Evolutionary conservation across 2,888 invertebrate genomes (phyloP).

Genomic region (Cylloceria caligata): DNA sequence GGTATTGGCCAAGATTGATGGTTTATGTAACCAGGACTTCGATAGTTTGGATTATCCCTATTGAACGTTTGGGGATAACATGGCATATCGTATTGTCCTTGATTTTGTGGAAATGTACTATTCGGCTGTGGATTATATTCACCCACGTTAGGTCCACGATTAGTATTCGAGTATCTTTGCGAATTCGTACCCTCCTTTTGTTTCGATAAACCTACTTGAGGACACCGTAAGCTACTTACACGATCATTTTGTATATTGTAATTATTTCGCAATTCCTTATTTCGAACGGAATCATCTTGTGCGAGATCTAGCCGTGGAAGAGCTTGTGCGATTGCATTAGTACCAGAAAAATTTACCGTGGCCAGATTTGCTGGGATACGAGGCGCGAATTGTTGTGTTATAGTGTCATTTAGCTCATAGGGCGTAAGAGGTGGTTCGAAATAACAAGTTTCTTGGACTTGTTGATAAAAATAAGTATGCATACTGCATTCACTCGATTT

Average conservation of each 20-base stretch:
- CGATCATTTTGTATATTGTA: constrained; percentile 1
- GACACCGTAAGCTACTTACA: not conserved
- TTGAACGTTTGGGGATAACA: too few relatives aligned
- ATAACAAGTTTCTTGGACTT: constrained; percentile 15
- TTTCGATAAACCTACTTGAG: not conserved
- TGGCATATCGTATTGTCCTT: too few relatives aligned
- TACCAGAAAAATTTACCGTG: constrained; percentile 27
- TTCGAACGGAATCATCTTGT: constrained; percentile 5
- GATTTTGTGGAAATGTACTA: too few relatives aligned
- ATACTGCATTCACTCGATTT: constrained; percentile 8
- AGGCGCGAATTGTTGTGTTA: constrained; percentile 34
- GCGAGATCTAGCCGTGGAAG: constrained; percentile 12
- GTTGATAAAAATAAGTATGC: constrained; percentile 26
- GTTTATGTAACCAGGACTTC: too few relatives aligned
- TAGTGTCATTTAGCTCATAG: constrained; percentile 36
- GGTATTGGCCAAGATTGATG: too few relatives aligned
- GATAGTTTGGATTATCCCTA: too few relatives aligned
- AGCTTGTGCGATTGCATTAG: constrained; percentile 8
- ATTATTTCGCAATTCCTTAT: not conserved
- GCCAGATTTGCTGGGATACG: not conserved
- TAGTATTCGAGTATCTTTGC: not conserved
- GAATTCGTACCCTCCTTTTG: not conserved
- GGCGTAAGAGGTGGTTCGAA: constrained; percentile 11
- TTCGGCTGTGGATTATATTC: too few relatives aligned
- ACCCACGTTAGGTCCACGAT: too few relatives aligned